These are phyloP conservation scores for Siphamia tubifer DNA, from an alignment of 2,113 vertebrate species.

Conservation along the genomic window DNA sequence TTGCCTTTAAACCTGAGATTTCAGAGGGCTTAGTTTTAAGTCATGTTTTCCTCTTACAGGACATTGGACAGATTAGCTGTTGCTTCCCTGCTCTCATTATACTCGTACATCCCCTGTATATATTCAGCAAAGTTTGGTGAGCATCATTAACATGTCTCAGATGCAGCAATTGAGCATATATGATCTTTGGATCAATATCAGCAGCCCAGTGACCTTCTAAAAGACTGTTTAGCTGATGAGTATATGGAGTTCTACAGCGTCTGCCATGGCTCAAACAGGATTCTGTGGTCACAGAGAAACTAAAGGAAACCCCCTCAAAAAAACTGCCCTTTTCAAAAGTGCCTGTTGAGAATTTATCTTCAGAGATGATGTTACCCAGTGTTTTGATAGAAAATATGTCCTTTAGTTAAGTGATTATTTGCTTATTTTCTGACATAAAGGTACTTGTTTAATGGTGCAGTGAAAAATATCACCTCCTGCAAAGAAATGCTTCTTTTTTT, in stretches of 20 bases:
- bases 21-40: no score
- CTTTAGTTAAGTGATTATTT: neutral
- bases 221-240: constrained; percentile 43
- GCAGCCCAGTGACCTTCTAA: constrained; percentile 57
- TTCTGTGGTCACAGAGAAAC: constrained; percentile 46
- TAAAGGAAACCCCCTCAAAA: no score
- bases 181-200: constrained; percentile 58
- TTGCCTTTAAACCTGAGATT: no score
- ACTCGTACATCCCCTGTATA: neutral
- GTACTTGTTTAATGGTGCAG: neutral
- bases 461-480: neutral
- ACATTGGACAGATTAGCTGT: no score
- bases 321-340: neutral
- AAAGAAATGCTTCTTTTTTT: neutral
- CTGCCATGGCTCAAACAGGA: constrained; percentile 6
- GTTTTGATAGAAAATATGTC: neutral
- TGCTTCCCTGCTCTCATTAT: constrained; percentile 1
- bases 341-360: neutral
- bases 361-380: neutral
- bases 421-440: neutral
- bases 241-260: neutral
- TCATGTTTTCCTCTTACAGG: no score
- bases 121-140: neutral
- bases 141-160: constrained; percentile 15
- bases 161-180: constrained; percentile 11